These are phyloP conservation scores for Elmis aenea DNA, from an alignment of 2,888 invertebrate species.

Conservation along the genomic window DNA sequence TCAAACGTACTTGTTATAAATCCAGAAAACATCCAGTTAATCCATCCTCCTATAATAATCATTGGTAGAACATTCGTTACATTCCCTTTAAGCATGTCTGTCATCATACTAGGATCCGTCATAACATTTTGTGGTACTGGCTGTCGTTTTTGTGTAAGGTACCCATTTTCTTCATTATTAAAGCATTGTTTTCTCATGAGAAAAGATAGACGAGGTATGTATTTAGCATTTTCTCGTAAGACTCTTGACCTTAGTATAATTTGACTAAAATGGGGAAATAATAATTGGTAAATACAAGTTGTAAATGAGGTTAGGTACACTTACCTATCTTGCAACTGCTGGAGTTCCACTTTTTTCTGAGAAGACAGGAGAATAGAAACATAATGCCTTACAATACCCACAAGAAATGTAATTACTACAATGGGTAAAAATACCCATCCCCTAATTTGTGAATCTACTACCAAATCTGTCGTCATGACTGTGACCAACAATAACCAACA, in stretches of 20 bases:
- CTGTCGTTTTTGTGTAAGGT: constrained; percentile 80
- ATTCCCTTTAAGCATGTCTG: constrained; percentile 96
- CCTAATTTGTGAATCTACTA: constrained; percentile 94
- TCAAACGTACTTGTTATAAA: constrained; percentile 75
- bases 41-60: constrained; percentile 98
- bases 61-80: constrained; percentile 94
- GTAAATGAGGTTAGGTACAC: constrained; percentile 2
- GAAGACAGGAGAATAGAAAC: constrained; percentile 92
- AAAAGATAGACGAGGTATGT: constrained; percentile 82
- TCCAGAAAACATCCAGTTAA: constrained; percentile 99
- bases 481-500: no score
- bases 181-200: constrained; percentile 87
- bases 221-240: constrained; percentile 93
- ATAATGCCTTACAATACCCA: constrained; percentile 96
- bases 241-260: constrained; percentile 86
- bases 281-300: constrained; percentile 1
- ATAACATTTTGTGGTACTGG: constrained; percentile 81
- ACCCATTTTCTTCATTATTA: constrained; percentile 87
- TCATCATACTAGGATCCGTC: constrained; percentile 92
- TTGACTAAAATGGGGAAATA: constrained; percentile 58
- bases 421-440: constrained; percentile 99
- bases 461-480: constrained; percentile 57
- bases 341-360: constrained; percentile 91
- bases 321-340: constrained; percentile 78
- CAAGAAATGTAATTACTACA: constrained; percentile 94